Conservation (phyloP, 2,888 invertebrate species). For the Hypselothyrea guttata region DNA sequence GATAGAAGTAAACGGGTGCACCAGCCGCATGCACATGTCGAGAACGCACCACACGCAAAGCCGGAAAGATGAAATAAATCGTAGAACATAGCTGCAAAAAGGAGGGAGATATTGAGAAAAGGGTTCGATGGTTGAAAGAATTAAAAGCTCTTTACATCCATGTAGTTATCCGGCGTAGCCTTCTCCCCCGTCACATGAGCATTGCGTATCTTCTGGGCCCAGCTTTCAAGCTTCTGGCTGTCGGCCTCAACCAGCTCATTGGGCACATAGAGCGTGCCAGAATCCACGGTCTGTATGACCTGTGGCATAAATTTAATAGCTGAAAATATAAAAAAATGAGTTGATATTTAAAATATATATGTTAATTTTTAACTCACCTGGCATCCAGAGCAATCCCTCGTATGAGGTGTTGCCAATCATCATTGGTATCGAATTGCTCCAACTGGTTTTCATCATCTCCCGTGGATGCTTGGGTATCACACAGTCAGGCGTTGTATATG, state of each 20-base stretch:
- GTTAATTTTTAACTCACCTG: constrained; percentile 56
- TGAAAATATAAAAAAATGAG: constrained; percentile 22
- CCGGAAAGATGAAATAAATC: constrained; percentile 54
- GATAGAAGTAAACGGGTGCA: constrained; percentile 79
- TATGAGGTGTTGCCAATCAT: constrained; percentile 80
- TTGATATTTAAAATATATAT: neutral
- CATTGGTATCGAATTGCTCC: constrained; percentile 81
- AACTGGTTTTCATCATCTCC: constrained; percentile 79
- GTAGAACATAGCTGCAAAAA: constrained; percentile 69
- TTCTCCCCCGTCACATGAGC: constrained; percentile 73
- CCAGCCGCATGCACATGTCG: constrained; percentile 73
- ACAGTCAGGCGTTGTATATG: constrained; percentile 77
- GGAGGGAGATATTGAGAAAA: neutral
- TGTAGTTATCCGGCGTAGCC: constrained; percentile 69
- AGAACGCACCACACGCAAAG: constrained; percentile 74
- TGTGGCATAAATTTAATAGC: constrained; percentile 55
- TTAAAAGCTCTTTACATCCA: constrained; percentile 62
- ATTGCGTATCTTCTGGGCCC: constrained; percentile 69
- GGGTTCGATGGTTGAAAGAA: no score
- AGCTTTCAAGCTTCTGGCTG: constrained; percentile 52
- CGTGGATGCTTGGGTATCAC: constrained; percentile 78
- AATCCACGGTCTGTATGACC: constrained; percentile 61
- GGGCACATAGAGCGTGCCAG: constrained; percentile 67
- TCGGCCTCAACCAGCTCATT: constrained; percentile 65
- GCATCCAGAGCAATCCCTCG: constrained; percentile 77